phyloP scores from a whole-genome alignment of 1,140 invertebrate genomes.

The Drosophila ficusphila region DNA sequence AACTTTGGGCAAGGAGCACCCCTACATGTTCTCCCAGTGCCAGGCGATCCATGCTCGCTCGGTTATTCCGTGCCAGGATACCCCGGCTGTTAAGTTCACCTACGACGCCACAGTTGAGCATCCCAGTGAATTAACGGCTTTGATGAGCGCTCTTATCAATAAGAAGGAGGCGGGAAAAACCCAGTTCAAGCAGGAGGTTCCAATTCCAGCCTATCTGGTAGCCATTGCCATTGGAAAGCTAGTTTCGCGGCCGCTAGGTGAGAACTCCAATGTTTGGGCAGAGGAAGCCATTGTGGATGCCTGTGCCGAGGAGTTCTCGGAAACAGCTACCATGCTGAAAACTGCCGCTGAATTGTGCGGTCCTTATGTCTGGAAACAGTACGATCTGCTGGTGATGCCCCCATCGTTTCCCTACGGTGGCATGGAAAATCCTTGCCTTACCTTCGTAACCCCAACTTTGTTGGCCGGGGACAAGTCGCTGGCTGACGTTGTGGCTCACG shows the following conservation, averaged over 20 bases:
- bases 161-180: slow-evolving; percentile 84
- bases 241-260: slow-evolving; percentile 90
- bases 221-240: slow-evolving; percentile 95
- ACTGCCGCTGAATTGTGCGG: slow-evolving; percentile 93
- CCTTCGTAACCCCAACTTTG: slow-evolving; percentile 96
- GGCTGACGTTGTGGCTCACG: slow-evolving; percentile 95
- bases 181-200: slow-evolving; percentile 91
- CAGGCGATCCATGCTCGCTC: slow-evolving; percentile 96
- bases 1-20: slow-evolving; percentile 93
- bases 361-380: slow-evolving; percentile 93
- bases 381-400: slow-evolving; percentile 96
- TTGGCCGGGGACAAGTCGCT: slow-evolving; percentile 96
- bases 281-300: slow-evolving; percentile 94
- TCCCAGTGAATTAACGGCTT: slow-evolving; percentile 90
- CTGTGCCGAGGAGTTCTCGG: slow-evolving; percentile 94
- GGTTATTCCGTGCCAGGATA: slow-evolving; percentile 96
- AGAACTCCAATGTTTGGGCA: slow-evolving; percentile 93
- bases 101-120: slow-evolving; percentile 93
- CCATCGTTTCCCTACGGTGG: slow-evolving; percentile 98
- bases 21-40: slow-evolving; percentile 97
- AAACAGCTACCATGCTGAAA: slow-evolving; percentile 93
- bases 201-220: slow-evolving; percentile 91
- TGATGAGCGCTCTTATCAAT: slow-evolving; percentile 94
- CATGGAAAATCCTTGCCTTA: slow-evolving; percentile 99
- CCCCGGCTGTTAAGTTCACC: slow-evolving; percentile 94